Conservation (phyloP, 2,888 invertebrate species). For the Schizotus pectinicornis region DNA sequence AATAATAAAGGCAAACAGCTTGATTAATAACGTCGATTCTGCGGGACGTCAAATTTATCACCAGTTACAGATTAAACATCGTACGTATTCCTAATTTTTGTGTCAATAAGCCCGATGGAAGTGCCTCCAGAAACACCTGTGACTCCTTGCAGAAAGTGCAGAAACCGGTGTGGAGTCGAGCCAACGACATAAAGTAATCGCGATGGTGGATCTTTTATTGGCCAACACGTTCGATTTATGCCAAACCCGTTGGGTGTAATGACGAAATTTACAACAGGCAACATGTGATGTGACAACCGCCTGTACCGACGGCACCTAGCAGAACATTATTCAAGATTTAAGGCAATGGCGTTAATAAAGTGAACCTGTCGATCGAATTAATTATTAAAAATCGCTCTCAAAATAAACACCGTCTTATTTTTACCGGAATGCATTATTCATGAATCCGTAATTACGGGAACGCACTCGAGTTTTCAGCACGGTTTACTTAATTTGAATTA, state of each 20-base stretch:
- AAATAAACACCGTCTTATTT: conserved; percentile 4
- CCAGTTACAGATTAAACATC: too few species aligned
- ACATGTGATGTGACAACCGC: conserved; percentile 30
- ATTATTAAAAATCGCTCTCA: conserved; percentile 27
- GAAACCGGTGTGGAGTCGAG: conserved; percentile 10
- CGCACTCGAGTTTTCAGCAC: too few species aligned
- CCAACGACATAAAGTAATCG: too few species aligned
- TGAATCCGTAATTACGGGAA: not conserved
- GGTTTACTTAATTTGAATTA: too few species aligned
- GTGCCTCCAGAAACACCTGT: too few species aligned
- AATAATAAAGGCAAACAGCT: too few species aligned
- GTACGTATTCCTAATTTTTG: too few species aligned
- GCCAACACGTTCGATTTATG: not conserved
- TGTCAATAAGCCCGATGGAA: too few species aligned
- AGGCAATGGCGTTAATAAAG: conserved; percentile 34
- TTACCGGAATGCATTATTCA: conserved; percentile 15
- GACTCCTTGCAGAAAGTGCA: not conserved
- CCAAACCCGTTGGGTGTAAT: conserved; percentile 12
- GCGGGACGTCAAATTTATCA: too few species aligned
- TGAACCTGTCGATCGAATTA: conserved; percentile 26
- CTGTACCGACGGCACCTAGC: conserved; percentile 32
- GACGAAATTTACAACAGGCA: conserved; percentile 10
- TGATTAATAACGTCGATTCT: too few species aligned
- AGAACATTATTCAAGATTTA: conserved; percentile 32
- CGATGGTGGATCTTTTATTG: too few species aligned